Conservation (phyloP, 2,797 vertebrate species). For the Hafferia zeledoni region DNA sequence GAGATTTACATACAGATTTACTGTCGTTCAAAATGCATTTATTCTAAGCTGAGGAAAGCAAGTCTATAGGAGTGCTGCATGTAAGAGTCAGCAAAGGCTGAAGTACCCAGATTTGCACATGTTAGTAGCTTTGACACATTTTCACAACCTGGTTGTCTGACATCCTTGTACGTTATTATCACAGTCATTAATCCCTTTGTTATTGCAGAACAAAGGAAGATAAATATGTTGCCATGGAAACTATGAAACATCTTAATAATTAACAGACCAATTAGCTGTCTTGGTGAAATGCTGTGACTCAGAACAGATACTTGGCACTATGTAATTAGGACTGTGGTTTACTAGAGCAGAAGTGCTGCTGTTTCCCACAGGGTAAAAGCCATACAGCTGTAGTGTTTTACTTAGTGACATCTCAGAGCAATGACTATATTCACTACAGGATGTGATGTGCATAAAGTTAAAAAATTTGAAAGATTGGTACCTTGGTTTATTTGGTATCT, state of each 20-base stretch:
- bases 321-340: conserved; percentile 84
- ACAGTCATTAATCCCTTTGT: conserved; percentile 61
- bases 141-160: conserved; percentile 8
- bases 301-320: conserved; percentile 73
- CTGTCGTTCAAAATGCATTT: background rate
- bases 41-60: background rate
- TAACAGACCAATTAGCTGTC: conserved; percentile 85
- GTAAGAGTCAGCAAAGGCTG: background rate
- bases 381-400: conserved; percentile 64
- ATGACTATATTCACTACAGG: background rate
- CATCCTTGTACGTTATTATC: conserved; percentile 26
- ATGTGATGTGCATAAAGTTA: background rate
- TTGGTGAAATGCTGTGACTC: conserved; percentile 79
- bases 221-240: conserved; percentile 83
- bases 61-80: background rate
- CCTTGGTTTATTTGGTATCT: background rate
- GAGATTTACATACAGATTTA: background rate
- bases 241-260: conserved; percentile 83
- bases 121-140: background rate
- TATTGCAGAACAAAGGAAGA: conserved; percentile 55
- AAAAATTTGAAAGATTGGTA: background rate
- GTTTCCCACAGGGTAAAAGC: conserved; percentile 51
- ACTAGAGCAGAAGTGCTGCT: conserved; percentile 74
- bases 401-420: background rate
- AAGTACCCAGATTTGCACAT: background rate